Base-by-base conservation (phyloP, 2,113 vertebrate genomes). In the Lipophrys pholis region DNA sequence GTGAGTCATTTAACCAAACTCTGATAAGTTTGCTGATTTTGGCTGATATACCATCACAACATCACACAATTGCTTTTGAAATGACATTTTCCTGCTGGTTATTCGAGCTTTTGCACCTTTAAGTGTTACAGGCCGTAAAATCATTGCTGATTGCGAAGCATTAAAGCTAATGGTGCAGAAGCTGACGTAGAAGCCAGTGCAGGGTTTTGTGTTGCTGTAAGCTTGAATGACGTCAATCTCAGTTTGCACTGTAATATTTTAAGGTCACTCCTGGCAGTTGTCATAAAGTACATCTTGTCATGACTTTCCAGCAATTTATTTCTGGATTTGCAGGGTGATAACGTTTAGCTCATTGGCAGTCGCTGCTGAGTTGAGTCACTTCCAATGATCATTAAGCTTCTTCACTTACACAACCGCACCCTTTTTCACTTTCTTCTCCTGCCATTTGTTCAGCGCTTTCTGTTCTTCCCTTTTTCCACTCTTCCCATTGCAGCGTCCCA, bases 341-440 rank as follows among this genome's bases (percentile, higher is more conserved):
- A 77, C 50, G 40, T 83, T 59, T 79, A 77, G 64, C 57, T 61
- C 52, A 66, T 68, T 87, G 82, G 79, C 71, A 68, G 52, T 51
- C 50, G n/a, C 16, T 61, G 38, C 21, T 30, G 35, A 64, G 66
- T 58, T 69, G 73, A 80, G 69, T 74, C 80, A 67, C 79, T 52
- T 73, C 64, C 54, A 70, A 8, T 69, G 48, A 63, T 55, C 73
- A 57, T 71, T 76, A 76, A 76, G 56, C 69, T 67, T 39, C 40
- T 65, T 78, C 41, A 8, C 59, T 67, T 76, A 30, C 40, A 5
- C 59, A 42, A 17, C 61, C 57, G 67, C 51, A 41, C 17, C 17
- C 11, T 63, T 65, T 74, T 54, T n/a, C 6, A 11, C 43, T 52
- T 77, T 59, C 11, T 55, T 30, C 8, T 42, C 6, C 36, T 45